Conservation (phyloP, 2,888 invertebrate species). For the Andrena flavipes region DNA sequence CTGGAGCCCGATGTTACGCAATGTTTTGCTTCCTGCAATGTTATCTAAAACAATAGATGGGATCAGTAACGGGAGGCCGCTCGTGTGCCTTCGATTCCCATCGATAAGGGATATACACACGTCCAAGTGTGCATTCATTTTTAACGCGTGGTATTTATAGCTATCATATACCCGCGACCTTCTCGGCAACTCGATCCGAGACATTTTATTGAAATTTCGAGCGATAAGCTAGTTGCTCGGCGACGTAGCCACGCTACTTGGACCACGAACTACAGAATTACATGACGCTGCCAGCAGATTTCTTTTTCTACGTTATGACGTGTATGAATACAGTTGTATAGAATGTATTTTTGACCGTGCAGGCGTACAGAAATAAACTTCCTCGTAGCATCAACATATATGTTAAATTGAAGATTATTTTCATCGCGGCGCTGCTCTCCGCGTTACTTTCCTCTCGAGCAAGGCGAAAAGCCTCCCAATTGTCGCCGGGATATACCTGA, state of each 20-base stretch:
- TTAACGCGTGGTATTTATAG: too few species aligned
- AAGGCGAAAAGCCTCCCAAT: background rate
- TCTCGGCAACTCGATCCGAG: too few species aligned
- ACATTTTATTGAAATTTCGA: too few species aligned
- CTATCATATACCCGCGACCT: too few species aligned
- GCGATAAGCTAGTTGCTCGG: too few species aligned
- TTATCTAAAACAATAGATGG: background rate
- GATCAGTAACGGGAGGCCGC: background rate
- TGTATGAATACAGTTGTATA: background rate
- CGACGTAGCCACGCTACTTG: too few species aligned
- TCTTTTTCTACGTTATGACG: background rate
- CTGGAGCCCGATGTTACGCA: constrained; percentile 37
- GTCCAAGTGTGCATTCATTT: too few species aligned
- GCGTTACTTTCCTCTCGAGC: constrained; percentile 18
- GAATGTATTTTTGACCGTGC: background rate
- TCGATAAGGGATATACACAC: background rate
- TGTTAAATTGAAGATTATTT: background rate
- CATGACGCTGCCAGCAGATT: background rate
- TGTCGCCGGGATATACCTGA: background rate
- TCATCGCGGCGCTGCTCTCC: background rate
- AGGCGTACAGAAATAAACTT: background rate
- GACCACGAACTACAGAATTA: background rate
- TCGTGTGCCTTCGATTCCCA: background rate
- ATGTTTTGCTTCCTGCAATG: constrained; percentile 45
- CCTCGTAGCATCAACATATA: background rate